Conservation (phyloP, 2,113 vertebrate species). For the Genyomyrus donnyi region DNA sequence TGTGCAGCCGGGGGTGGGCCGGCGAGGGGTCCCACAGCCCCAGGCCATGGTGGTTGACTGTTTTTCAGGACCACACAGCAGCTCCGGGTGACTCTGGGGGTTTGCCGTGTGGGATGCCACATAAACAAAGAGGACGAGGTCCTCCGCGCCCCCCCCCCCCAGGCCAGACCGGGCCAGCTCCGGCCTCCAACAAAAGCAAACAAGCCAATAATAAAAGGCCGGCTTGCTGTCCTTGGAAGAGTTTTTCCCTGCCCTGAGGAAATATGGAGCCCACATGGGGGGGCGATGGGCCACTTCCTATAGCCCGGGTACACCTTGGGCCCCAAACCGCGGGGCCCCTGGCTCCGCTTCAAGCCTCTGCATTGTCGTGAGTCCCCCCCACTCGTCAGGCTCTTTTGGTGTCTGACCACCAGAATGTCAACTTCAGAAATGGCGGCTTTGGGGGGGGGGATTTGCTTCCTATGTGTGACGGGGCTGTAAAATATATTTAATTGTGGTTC, state of each 20-base stretch:
- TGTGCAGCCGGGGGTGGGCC: background rate
- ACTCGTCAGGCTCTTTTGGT: background rate
- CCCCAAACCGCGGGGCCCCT: background rate
- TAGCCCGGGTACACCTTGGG: background rate
- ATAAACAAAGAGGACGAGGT: background rate
- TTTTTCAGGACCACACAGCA: background rate
- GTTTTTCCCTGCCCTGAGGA: conserved; percentile 20
- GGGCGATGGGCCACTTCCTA: conserved; percentile 25
- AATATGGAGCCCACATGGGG: conserved; percentile 33
- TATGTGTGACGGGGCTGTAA: background rate
- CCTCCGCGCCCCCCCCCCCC: background rate
- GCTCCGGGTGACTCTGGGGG: background rate
- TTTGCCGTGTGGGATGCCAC: background rate
- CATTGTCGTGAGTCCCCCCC: background rate
- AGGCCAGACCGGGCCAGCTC: conserved; percentile 8
- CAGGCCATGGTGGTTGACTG: background rate
- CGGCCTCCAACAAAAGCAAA: conserved; percentile 40
- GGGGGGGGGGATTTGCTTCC: background rate
- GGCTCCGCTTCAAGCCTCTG: background rate
- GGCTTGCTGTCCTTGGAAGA: conserved; percentile 16
- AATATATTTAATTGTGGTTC: conserved; percentile 4
- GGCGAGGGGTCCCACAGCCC: background rate
- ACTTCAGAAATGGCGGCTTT: background rate
- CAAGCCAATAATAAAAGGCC: conserved; percentile 30
- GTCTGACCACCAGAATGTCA: background rate